Evolutionary conservation across 1,140 invertebrate species (phyloP), one percentile per base, ranked within the genome.

Genomic region (Temnothorax curvispinosus): DNA sequence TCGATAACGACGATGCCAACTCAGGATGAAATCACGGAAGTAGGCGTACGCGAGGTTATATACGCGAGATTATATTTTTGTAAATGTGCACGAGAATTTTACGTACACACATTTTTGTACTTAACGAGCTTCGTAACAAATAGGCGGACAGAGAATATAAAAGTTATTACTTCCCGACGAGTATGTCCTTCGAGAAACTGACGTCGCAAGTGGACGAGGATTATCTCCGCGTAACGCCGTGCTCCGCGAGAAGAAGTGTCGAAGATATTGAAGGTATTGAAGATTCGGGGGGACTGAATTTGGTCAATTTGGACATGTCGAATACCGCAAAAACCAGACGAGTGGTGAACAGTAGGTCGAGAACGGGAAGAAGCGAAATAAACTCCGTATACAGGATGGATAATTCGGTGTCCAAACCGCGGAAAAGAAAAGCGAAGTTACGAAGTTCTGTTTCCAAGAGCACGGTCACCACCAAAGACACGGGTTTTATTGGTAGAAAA

Each of bases 361-460:
- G 41, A 78, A 60, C 9, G 2, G 64, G 75, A 0, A 87, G 32
- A 62, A 86, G 27, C 21, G 90, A 89, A 18, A 91, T 82, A 41
- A 87, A 32, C 21, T 80, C 88, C 8, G 32, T 38, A 2, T 76
- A 15, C n/a, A 86, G 82, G 44, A n/a, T 62, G 11, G 58, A 88
- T 11, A 86, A 89, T n/a, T 76, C 52, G 2, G 27, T 62, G 3
- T 41, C 27, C 77, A 91, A 75, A 86, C 38, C 18, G 88, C 92
- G 67, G 76, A 89, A 74, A 88, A 92, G 64, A 88, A 91, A 72
- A 76, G 86, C 72, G 3, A 92, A 91, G 41, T 32, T 94, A 44
- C 92, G 86, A 15, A 91, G 54, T 52, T 88, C 85, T 1, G 89
- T 88, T 86, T 94, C 94, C 0, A 93, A 91, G 69, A 93, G 91